These are phyloP conservation scores for Falcaria lacertinaria DNA, from an alignment of 2,888 invertebrate species.

Conservation along the genomic window DNA sequence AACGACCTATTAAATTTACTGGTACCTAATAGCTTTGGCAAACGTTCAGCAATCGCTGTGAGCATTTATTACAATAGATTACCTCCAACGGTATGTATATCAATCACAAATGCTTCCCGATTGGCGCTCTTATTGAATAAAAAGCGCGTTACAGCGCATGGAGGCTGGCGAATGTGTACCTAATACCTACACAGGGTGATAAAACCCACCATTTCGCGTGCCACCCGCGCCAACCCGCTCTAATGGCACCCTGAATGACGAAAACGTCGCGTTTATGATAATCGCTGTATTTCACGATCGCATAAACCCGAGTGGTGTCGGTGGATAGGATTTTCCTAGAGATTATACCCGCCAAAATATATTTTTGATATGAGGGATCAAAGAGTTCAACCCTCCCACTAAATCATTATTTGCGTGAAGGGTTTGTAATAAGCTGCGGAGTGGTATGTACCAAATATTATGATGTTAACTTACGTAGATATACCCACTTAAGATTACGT, in stretches of 20 bases:
- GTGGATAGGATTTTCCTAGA: constrained; percentile 39
- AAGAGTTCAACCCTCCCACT: neutral
- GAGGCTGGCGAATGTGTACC: constrained; percentile 15
- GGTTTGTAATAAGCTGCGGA: neutral
- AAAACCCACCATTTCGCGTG: constrained; percentile 27
- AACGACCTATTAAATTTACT: neutral
- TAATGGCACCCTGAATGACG: constrained; percentile 56
- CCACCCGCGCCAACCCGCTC: constrained; percentile 26
- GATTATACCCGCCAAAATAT: constrained; percentile 32
- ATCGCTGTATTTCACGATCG: constrained; percentile 61
- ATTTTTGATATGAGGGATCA: constrained; percentile 12
- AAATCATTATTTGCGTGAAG: neutral
- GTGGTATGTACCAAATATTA: neutral
- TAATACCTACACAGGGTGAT: constrained; percentile 21
- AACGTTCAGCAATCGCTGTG: neutral
- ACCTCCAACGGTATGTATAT: neutral
- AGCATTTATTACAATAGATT: neutral
- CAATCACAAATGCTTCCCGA: neutral
- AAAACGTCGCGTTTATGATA: constrained; percentile 68
- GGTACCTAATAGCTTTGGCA: neutral
- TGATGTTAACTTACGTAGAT: neutral
- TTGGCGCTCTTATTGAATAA: neutral
- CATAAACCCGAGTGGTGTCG: constrained; percentile 47
- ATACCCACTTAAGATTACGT: too few relatives aligned
- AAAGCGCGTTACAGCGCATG: neutral